Base-by-base conservation (phyloP, 1,140 invertebrate genomes). In the Cyclargus thomasi region DNA sequence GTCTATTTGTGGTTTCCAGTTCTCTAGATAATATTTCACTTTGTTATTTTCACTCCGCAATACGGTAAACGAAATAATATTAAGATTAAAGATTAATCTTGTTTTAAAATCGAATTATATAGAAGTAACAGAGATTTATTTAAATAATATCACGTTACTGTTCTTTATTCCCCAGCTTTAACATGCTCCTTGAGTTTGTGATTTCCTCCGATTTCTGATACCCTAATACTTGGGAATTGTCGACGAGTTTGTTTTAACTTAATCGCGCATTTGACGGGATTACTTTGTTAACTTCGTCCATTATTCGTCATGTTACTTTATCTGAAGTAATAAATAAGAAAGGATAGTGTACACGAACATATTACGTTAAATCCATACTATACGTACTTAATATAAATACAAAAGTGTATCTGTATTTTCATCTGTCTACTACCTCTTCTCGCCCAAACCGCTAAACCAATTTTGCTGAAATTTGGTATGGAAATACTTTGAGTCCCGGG, bases 121-220 rank as follows among this genome's bases (percentile, higher is more conserved):
- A 14, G 3, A 16, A 47, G 39, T 14, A 47, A 14, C 39, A 47
- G 11, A 47, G 39, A 11, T 47, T 47, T 47, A 47, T 47, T 47
- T 47, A 47, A 47, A 47, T 47, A 47, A 47, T 47, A 47, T 47
- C 11, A 47, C 11, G 39, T 47, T 47, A 8, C 39, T 47, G 39
- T 47, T 47, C 4, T 47, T 47, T 47, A 47, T 47, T 47, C 39
- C 55, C 20, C 20, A 17, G 55, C 17, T 59, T 59, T 22, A 80
- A 74, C 75, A 74, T 79, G 77, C 78, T 77, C 74, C 69, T 70
- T 64, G 67, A 80, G 65, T 78, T 77, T 74, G 74, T 72, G 65
- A 66, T 76, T 77, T 76, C 77, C 71, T 73, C 70, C 77, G 79
- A 83, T 85, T 78, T 82, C 77, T 79, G 74, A 76, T 78, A 78